Evolutionary conservation across 37 sponge, comb jelly and placozoan species (phyloP).

Genomic region (Dysidea cf. avara): DNA sequence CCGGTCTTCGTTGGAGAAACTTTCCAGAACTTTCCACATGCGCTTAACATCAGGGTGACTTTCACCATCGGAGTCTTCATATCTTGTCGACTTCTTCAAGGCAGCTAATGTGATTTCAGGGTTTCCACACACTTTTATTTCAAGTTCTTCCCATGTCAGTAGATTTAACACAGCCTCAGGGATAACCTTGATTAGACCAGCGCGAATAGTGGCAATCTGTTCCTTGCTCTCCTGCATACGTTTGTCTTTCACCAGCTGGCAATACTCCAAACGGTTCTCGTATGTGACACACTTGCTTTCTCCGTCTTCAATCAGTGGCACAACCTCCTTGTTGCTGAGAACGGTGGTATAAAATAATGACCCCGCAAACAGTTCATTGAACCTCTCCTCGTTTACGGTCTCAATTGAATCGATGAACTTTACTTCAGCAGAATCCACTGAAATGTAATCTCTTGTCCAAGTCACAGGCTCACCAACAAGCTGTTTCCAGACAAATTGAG

Average conservation of each 20-base stretch:
- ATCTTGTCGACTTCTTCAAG: constrained; percentile 63
- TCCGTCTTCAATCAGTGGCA: constrained; percentile 40
- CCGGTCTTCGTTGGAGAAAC: constrained; percentile 81
- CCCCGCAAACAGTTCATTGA: constrained; percentile 60
- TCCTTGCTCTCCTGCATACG: constrained; percentile 68
- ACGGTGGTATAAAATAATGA: constrained; percentile 72
- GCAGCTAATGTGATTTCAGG: constrained; percentile 79
- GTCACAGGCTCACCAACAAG: constrained; percentile 79
- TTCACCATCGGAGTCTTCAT: constrained; percentile 42
- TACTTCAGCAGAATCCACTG: constrained; percentile 85
- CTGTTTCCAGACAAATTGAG: constrained; percentile 93
- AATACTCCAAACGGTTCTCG: constrained; percentile 70
- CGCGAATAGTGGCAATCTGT: constrained; percentile 66
- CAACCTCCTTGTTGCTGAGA: constrained; percentile 68
- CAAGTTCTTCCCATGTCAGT: constrained; percentile 89
- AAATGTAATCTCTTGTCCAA: constrained; percentile 80
- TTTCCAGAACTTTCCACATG: constrained; percentile 88
- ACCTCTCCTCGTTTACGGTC: constrained; percentile 66
- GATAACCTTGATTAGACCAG: constrained; percentile 67
- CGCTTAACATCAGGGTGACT: constrained; percentile 51
- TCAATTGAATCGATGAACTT: constrained; percentile 77
- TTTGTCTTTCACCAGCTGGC: constrained; percentile 58
- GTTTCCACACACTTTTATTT: constrained; percentile 82
- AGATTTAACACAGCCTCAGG: constrained; percentile 73
- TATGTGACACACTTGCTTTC: constrained; percentile 58